Evolutionary conservation across 1,140 invertebrate species (phyloP).

Genomic region (Alviniconcha marisindica): DNA sequence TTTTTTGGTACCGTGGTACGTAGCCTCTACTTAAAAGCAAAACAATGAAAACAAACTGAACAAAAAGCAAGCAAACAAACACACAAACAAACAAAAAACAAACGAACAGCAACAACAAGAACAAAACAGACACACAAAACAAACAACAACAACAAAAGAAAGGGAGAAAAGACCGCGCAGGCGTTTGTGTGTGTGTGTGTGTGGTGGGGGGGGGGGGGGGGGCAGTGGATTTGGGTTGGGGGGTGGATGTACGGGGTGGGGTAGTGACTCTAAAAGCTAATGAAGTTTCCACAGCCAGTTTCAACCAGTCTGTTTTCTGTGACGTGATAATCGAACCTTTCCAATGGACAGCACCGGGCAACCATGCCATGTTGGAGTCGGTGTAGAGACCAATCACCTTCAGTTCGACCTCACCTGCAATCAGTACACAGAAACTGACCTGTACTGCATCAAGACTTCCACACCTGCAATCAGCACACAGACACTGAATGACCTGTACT

Average conservation of each 20-base stretch:
- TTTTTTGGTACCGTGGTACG: no score
- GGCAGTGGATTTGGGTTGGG: not conserved
- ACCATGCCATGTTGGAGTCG: not conserved
- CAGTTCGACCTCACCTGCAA: not conserved
- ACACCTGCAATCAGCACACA: no score
- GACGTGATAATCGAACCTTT: no score
- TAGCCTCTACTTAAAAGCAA: no score
- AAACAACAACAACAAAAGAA: not conserved
- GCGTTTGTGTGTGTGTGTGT: not conserved
- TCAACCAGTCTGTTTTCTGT: no score
- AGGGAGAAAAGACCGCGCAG: not conserved
- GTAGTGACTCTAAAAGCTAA: no score
- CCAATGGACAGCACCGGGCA: no score
- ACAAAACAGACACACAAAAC: slow-evolving; percentile 4
- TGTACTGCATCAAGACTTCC: no score
- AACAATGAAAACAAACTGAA: no score
- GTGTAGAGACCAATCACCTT: slow-evolving; percentile 7
- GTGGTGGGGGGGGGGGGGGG: not conserved
- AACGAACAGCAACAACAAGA: not conserved
- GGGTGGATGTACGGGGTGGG: not conserved
- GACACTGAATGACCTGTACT: no score
- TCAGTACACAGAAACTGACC: no score
- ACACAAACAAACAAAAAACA: not conserved
- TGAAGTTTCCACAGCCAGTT: no score
- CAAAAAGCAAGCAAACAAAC: not conserved